Evolutionary conservation across 2,888 invertebrate species (phyloP), one percentile per base, ranked within the genome.

Genomic region (Heliconius sara): DNA sequence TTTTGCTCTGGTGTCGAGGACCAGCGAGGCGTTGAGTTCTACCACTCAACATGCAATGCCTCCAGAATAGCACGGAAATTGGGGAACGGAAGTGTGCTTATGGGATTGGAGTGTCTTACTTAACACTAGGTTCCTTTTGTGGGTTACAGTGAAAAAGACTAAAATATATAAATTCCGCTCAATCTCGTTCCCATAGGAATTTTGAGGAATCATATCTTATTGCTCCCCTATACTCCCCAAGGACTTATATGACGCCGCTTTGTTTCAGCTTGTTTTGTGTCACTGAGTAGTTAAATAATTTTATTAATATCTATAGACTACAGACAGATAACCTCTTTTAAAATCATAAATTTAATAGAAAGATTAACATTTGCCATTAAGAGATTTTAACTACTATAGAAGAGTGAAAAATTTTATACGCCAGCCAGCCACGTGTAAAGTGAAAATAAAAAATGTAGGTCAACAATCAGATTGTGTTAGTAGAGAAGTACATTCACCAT

Each of bases 391-490:
- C 75, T 75, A 65, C 65, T 27, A 65, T 65, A 63, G 74, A 39
- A 12, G 6, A 75, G 65, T 65, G 27, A 19, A 75, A 73, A 60
- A 60, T 60, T 75, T 65, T 47, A 65, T 75, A 75, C 75, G 43
- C 25, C 3, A 75, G 27, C n/a, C 43, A 25, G 65, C 63, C 47
- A 75, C 75, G 75, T 75, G 75, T 43, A 65, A 65, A 65, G 63
- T 65, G 60, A 39, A 65, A 75, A 75, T 65, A 65, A 75, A 73
- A 47, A 43, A 75, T 65, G 47, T 75, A 65, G 75, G 75, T 75
- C 75, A 75, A 75, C 65, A 75, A 75, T 75, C 75, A 22, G 75
- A 75, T 75, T 75, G 75, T 75, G 65, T 63, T 75, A 65, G 43
- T 39, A 1, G 27, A 75, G 65, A 65, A 65, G 65, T 27, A 65